Evolutionary conservation across 2,113 vertebrate species (phyloP).

Genomic region (Sarotherodon lohbergeri): DNA sequence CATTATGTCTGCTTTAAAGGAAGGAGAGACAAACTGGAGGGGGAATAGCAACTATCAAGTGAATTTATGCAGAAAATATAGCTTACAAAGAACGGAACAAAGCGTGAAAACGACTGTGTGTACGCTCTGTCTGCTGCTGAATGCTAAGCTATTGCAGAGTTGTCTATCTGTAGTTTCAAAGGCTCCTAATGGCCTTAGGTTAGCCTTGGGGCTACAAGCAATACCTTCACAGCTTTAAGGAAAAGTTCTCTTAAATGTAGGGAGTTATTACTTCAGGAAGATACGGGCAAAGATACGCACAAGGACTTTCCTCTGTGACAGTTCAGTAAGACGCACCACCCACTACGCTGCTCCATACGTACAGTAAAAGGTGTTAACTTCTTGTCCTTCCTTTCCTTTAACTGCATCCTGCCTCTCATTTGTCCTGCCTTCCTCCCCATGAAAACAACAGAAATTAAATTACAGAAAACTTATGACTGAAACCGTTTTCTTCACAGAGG

Average conservation of each 20-base stretch:
- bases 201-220: neutral
- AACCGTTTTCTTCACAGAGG: constrained; percentile 1
- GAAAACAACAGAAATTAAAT: constrained; percentile 33
- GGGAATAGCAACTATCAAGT: neutral
- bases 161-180: constrained; percentile 8
- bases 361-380: neutral
- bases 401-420: neutral
- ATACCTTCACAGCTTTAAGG: neutral
- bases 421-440: neutral
- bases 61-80: neutral
- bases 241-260: neutral
- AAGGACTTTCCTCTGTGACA: neutral
- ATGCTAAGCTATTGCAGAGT: neutral
- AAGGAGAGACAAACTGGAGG: neutral
- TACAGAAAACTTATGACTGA: constrained; percentile 14
- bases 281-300: neutral
- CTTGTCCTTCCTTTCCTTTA: neutral
- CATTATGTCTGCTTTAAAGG: neutral
- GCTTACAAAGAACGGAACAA: neutral
- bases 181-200: neutral
- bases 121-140: neutral
- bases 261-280: neutral
- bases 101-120: neutral
- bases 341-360: neutral
- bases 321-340: neutral